Base-by-base conservation (phyloP, 2,113 vertebrate species). In the Poeciliopsis occidentalis region DNA sequence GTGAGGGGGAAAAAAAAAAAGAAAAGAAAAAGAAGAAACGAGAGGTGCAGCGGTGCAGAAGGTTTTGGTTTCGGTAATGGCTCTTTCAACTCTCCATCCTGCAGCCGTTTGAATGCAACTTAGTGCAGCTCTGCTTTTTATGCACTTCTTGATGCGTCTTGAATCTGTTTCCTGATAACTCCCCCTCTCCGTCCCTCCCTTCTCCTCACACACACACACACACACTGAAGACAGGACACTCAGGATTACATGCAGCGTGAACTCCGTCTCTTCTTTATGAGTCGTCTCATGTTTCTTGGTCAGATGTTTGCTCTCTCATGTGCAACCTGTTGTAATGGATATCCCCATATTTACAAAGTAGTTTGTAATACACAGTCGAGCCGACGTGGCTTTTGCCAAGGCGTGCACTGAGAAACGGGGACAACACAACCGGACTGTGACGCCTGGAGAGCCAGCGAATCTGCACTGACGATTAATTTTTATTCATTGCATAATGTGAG, bases 241-340 rank as follows among this genome's bases (percentile, higher is more conserved):
- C 3, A 60, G 30, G 17, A 62, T 13, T 2, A 1, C 12, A 6
- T 66, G 30, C 2, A 2, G 4, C 4, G n/a, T 19, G 60, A 64
- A 54, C 22, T 26, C 12, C 1, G n/a, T 13, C 12, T 61, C 4
- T 10, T 69, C 30, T 12, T 63, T 15, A 12, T 32, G 19, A 22
- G n/a, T 67, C 57, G 37, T 51, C 12, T 83, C 5, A 17, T 1
- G 15, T 32, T 65, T 51, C 32, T 8, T 30, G 5, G 12, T 4
- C 29, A 29, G 4, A 2, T 39, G 44, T 3, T 17, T 51, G 61
- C 0, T 41, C 4, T 47, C 61, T 15, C 39, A 19, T 34, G 57
- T 19, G 30, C 10, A 29, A 80, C 74, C 66, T 31, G 72, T 67
- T 83, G 3, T 11, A n/a, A 19, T 70, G 1, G 22, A 37, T 76